Evolutionary conservation across 1,140 invertebrate genomes (phyloP).

Genomic region (Drusus annulatus): DNA sequence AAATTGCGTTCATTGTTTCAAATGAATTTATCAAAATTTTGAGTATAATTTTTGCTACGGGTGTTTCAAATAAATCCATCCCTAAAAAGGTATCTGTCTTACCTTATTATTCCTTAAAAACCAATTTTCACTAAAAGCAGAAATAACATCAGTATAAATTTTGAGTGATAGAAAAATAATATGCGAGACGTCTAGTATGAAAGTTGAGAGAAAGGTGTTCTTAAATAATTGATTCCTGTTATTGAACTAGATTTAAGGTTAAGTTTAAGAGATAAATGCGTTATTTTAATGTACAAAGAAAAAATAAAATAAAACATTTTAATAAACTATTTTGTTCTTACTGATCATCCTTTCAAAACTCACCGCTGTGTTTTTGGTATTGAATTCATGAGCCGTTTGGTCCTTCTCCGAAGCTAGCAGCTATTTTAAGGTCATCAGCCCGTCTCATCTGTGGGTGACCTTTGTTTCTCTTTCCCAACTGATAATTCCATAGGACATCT

Average conservation of each 20-base stretch:
- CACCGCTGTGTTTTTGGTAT: too few relatives aligned
- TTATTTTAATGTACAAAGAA: slow-evolving; percentile 48
- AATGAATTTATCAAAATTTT: too few relatives aligned
- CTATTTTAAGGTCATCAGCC: too few relatives aligned
- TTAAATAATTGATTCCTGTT: slow-evolving; percentile 18
- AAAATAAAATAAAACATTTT: slow-evolving; percentile 24
- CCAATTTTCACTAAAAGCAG: background rate
- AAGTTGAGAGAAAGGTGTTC: background rate
- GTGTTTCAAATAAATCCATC: too few relatives aligned
- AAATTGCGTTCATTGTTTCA: too few relatives aligned
- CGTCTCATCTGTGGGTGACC: too few relatives aligned
- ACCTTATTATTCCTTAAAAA: background rate
- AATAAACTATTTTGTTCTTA: slow-evolving; percentile 10
- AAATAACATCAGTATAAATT: background rate
- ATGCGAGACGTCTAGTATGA: background rate
- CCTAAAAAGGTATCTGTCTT: background rate
- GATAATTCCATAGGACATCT: too few relatives aligned
- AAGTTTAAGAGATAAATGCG: slow-evolving; percentile 37
- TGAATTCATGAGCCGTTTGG: too few relatives aligned
- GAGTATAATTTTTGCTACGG: too few relatives aligned
- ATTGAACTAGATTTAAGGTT: slow-evolving; percentile 17
- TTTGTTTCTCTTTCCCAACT: too few relatives aligned
- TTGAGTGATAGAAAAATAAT: background rate
- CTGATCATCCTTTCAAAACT: too few relatives aligned
- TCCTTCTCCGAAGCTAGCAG: too few relatives aligned